These are phyloP conservation scores for Cryptomyrus ogoouensis DNA, from an alignment of 2,113 vertebrate species.

Conservation along the genomic window DNA sequence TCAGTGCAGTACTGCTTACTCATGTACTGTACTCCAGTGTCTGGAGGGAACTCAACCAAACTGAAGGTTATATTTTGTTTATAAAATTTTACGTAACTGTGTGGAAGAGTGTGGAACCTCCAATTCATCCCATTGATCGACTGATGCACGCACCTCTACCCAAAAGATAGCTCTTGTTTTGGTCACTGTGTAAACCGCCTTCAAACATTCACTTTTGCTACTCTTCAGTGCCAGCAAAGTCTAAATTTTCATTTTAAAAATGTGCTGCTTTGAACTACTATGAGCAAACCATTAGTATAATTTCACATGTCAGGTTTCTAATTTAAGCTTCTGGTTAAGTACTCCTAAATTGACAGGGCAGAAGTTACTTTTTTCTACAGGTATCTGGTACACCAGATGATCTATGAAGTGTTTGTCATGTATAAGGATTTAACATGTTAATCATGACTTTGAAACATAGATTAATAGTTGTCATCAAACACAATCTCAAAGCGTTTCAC, in stretches of 20 bases:
- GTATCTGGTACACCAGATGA: background rate
- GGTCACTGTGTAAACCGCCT: background rate
- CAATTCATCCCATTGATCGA: background rate
- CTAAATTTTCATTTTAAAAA: background rate
- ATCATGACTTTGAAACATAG: background rate
- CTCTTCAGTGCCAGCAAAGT: background rate
- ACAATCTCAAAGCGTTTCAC: background rate
- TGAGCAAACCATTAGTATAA: background rate
- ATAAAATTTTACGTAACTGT: background rate
- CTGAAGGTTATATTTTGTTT: background rate
- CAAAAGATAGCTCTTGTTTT: background rate
- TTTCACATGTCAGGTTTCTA: background rate
- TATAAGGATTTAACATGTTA: background rate
- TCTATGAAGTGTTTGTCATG: background rate
- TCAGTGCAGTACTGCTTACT: background rate
- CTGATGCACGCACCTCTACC: background rate
- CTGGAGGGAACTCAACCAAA: background rate
- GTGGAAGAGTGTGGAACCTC: background rate
- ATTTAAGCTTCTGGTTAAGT: background rate
- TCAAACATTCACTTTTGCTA: background rate
- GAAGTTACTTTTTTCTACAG: background rate
- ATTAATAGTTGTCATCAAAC: background rate
- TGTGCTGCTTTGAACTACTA: background rate
- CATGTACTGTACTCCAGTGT: background rate
- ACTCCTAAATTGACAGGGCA: background rate